Conservation (phyloP, 2,113 vertebrate genomes). For the Pedionomus torquatus region DNA sequence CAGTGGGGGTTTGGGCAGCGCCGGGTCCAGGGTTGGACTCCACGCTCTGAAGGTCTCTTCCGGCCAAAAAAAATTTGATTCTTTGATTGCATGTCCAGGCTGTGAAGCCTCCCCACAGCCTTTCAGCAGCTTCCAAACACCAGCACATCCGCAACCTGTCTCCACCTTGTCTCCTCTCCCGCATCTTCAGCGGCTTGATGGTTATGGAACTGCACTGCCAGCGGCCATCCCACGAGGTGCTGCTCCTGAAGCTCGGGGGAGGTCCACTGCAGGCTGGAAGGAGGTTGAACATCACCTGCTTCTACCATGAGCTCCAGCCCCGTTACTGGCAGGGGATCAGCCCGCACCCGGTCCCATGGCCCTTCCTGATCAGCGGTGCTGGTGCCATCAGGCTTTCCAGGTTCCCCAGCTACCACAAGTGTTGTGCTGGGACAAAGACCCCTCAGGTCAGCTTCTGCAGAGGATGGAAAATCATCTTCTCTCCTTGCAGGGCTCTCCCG, state of each 20-base stretch:
- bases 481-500: rapidly evolving
- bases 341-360: rapidly evolving
- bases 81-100: background rate
- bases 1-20: too few species aligned
- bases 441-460: background rate
- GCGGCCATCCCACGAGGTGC: rapidly evolving
- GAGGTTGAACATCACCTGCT: background rate
- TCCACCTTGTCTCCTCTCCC: background rate
- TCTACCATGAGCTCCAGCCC: background rate
- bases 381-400: background rate
- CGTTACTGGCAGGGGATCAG: rapidly evolving
- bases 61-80: background rate
- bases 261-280: too few species aligned
- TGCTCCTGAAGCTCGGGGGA: background rate
- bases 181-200: rapidly evolving
- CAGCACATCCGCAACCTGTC: rapidly evolving
- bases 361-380: background rate
- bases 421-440: rapidly evolving
- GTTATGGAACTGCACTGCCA: background rate
- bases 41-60: background rate
- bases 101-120: rapidly evolving
- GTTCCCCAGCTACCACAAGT: background rate
- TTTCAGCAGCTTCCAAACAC: background rate
- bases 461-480: background rate
- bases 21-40: background rate